A percentile compares a stretch with the other conserved stretches of the same genome.
These are phyloP conservation scores for Amblyornis subalaris DNA, from an alignment of 2,113 vertebrate genomes.

Conservation along the genomic window DNA sequence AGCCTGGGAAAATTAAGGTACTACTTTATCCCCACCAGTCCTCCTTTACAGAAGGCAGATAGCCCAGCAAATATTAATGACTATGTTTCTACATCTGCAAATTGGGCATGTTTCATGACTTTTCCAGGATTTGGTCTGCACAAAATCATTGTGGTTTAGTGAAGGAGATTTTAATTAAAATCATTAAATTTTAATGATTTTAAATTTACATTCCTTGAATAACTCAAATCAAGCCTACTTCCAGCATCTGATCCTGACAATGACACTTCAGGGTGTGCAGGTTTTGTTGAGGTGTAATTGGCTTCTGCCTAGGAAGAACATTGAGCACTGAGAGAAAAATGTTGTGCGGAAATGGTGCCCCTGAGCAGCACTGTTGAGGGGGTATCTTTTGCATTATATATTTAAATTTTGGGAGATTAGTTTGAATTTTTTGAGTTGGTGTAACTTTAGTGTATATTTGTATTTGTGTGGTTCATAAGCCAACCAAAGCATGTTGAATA, in stretches of 20 bases:
- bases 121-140: background rate
- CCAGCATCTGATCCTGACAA: background rate
- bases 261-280: background rate
- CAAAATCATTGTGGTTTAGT: background rate
- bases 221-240: background rate
- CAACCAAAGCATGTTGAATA: background rate
- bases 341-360: background rate
- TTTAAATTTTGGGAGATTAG: background rate
- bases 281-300: background rate
- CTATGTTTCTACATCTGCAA: background rate
- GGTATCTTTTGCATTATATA: background rate
- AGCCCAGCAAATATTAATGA: background rate
- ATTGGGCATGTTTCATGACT: background rate
- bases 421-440: background rate
- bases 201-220: background rate
- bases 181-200: background rate
- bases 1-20: background rate
- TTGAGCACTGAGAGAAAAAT: background rate
- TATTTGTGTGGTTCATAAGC: background rate
- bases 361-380: background rate
- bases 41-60: background rate
- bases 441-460: background rate
- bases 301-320: background rate
- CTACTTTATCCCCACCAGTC: fast-evolving
- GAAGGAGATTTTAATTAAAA: background rate